Conservation (phyloP, 2,888 invertebrate species). For the Perdita meconis region DNA sequence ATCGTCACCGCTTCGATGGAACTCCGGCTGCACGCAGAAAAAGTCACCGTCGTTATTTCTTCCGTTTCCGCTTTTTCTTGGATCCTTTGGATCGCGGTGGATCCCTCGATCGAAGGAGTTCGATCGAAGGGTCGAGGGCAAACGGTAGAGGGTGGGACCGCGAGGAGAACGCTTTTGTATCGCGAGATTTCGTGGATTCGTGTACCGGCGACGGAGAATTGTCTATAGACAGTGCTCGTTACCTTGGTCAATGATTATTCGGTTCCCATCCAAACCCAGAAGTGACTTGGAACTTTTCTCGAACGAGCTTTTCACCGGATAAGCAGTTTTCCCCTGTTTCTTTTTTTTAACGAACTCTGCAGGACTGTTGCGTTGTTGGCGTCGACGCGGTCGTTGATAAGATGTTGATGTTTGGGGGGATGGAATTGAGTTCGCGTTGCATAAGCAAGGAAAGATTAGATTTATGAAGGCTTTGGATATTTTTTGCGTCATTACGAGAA, state of each 20-base stretch:
- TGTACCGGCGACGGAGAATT: conserved; percentile 7
- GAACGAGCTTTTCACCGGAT: background rate
- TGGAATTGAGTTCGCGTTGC: no score
- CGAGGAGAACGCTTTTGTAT: background rate
- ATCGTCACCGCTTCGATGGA: conserved; percentile 28
- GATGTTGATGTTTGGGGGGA: background rate
- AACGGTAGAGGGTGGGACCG: background rate
- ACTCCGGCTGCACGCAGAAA: background rate
- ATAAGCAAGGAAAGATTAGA: no score
- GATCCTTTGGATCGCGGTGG: conserved; percentile 1
- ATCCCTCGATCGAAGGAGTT: no score
- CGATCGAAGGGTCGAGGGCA: background rate
- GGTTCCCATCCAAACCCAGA: background rate
- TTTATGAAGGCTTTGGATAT: background rate
- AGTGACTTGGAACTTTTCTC: background rate
- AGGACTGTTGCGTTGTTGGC: background rate
- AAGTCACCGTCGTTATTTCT: no score
- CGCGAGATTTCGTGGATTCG: background rate
- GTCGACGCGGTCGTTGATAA: background rate
- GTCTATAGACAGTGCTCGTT: conserved; percentile 8
- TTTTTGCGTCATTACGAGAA: background rate
- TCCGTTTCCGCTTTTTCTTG: background rate
- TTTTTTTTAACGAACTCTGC: background rate
- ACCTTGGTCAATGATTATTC: conserved; percentile 28
- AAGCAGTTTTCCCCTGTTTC: background rate